phyloP scores from a whole-genome alignment of 2,113 vertebrate species.

The Ciconia maguari region DNA sequence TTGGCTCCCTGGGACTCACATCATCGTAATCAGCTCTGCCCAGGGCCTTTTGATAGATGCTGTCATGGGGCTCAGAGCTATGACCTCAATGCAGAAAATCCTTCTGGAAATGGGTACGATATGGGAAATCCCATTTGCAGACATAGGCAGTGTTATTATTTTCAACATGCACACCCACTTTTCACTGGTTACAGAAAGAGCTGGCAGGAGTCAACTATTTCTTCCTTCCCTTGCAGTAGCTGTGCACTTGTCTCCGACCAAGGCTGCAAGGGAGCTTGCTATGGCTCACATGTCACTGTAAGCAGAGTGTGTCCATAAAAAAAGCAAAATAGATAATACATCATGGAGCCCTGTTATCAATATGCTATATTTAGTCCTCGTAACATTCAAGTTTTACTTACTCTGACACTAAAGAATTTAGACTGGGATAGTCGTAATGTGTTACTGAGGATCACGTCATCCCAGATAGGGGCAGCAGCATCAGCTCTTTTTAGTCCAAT shows the following conservation, averaged over 20 bases:
- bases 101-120: background rate
- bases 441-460: background rate
- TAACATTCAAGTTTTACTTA: background rate
- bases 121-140: background rate
- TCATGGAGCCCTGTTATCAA: background rate
- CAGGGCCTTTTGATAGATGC: background rate
- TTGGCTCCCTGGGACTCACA: background rate
- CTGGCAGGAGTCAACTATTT: background rate
- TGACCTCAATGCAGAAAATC: background rate
- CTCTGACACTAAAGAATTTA: background rate
- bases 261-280: background rate
- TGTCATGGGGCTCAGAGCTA: background rate
- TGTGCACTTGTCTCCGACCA: background rate
- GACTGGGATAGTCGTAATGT: fast-evolving
- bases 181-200: background rate
- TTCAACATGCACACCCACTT: background rate
- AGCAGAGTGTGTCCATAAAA: fast-evolving
- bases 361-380: fast-evolving
- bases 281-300: background rate
- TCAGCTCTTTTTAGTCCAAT: background rate
- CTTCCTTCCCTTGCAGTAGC: too few relatives aligned
- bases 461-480: background rate
- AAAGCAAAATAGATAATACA: background rate
- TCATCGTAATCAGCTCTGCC: background rate
- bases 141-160: background rate